phyloP scores from a whole-genome alignment of 2,113 vertebrate species.

The Phylloscopus trochiloides region DNA sequence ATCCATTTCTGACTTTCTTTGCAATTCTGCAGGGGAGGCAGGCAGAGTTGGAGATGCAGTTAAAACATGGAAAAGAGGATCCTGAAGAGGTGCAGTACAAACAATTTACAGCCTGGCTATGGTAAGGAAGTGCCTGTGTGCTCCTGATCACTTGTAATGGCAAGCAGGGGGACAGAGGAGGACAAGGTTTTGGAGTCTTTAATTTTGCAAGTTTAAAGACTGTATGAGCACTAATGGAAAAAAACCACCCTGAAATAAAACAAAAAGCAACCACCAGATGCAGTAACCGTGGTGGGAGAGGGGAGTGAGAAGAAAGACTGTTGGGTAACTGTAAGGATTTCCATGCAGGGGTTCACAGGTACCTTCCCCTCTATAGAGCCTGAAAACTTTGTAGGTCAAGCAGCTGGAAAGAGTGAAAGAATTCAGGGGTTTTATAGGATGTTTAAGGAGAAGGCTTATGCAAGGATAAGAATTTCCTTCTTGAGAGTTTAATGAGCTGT shows the following conservation, averaged over 20 bases:
- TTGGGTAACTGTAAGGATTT: neutral
- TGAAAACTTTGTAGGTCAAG: neutral
- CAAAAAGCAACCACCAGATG: neutral
- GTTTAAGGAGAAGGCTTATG: neutral
- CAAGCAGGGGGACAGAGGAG: neutral
- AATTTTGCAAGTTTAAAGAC: neutral
- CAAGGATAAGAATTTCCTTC: neutral
- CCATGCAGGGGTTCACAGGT: neutral
- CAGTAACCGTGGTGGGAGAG: neutral
- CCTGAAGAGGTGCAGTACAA: slow-evolving; percentile 86
- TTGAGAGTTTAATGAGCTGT: neutral
- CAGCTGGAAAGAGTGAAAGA: neutral
- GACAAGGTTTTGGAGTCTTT: neutral
- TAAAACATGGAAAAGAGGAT: slow-evolving; percentile 85
- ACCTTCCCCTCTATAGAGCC: neutral
- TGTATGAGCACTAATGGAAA: neutral
- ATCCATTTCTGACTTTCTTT: slow-evolving; percentile 6
- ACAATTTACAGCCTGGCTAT: slow-evolving; percentile 89
- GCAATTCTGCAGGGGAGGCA: slow-evolving; percentile 81
- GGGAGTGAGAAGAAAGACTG: neutral
- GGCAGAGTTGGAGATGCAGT: slow-evolving; percentile 89
- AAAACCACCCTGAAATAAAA: neutral
- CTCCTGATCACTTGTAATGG: neutral
- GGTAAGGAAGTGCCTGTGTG: slow-evolving; percentile 74
- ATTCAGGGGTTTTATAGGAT: neutral